Evolutionary conservation across 1,140 invertebrate species (phyloP), one percentile per base, ranked within the genome.

Genomic region (Triops cancriformis): DNA sequence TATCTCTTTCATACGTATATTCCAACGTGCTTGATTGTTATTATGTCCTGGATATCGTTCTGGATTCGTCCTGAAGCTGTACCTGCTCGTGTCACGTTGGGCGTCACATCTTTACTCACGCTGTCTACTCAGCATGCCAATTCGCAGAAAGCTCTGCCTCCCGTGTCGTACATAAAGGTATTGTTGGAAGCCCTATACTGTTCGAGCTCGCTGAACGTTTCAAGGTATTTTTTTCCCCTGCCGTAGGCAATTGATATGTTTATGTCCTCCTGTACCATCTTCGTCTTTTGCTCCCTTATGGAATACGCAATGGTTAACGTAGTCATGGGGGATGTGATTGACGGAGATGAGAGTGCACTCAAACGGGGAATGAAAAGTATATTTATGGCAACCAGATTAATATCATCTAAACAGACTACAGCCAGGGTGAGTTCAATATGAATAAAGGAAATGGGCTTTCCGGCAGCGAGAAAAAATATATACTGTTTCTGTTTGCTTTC

Each of bases 1-100:
- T 94, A 94, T 82, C 85, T 94, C 41, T 94, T 95, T 86, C 93
- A 95, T 84, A 94, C 93, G 0, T 94, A 95, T 82, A 91, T 95
- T 82, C 93, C 93, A 11, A 93, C 93, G 1, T 94, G 93, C 83
- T 86, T 94, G 81, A 95, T 95, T 80, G 93, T 94, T 78, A 94
- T 94, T 76, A 94, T 94, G 93, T 94, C 93, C 14, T 82, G 82
- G 82, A 81, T 82, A 23, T 83, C 82, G 11, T 84, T 84, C 79
- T 84, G 83, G 83, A 83, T 84, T 6, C 79, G 82, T 10, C 82
- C 82, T 1, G 83, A 83, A 26, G 82, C 83, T 10, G 82, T 83
- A 3, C 83, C 83, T 11, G 83, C 83, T n/a, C 28, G 82, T 26
- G 80, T 82, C 28, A 81, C 81, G 41, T 79, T 82, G 0, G 82